Percentiles rank a stretch among this genome's conserved stretches.
Conservation (phyloP, 1,140 invertebrate species). For the Maconellicoccus hirsutus region DNA sequence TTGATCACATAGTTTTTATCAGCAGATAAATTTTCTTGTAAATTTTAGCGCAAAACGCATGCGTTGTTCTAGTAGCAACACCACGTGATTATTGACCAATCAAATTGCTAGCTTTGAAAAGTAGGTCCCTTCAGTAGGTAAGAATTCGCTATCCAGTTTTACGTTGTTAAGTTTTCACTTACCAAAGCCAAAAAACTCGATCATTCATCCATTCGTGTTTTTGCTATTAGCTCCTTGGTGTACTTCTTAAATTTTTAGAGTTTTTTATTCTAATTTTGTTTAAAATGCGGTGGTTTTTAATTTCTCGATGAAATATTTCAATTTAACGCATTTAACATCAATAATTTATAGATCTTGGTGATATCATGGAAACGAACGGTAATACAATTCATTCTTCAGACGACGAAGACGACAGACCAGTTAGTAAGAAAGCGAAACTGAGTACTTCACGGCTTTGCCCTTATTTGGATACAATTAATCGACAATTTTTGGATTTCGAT, state of each 20-base stretch:
- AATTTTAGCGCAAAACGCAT: not conserved
- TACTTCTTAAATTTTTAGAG: no score
- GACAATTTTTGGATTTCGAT: slow-evolving; percentile 97
- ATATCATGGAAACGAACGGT: not conserved
- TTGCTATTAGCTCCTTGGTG: no score
- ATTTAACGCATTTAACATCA: not conserved
- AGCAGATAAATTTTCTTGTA: not conserved
- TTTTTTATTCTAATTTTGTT: no score
- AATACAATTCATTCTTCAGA: not conserved
- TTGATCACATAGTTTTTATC: not conserved
- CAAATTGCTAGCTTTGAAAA: not conserved
- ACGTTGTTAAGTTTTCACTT: no score
- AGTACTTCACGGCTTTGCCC: slow-evolving; percentile 52
- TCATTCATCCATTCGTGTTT: no score
- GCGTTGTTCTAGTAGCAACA: not conserved
- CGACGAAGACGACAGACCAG: slow-evolving; percentile 24
- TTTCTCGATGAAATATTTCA: no score
- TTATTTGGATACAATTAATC: slow-evolving; percentile 93
- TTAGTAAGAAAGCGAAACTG: slow-evolving; percentile 30
- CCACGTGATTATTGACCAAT: not conserved
- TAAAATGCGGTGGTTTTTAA: no score
- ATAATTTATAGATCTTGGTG: no score
- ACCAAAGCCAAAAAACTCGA: no score
- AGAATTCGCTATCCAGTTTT: not conserved
- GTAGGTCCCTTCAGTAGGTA: not conserved